Conservation (phyloP, 2,797 vertebrate genomes). For the Eulemur albifrons region DNA sequence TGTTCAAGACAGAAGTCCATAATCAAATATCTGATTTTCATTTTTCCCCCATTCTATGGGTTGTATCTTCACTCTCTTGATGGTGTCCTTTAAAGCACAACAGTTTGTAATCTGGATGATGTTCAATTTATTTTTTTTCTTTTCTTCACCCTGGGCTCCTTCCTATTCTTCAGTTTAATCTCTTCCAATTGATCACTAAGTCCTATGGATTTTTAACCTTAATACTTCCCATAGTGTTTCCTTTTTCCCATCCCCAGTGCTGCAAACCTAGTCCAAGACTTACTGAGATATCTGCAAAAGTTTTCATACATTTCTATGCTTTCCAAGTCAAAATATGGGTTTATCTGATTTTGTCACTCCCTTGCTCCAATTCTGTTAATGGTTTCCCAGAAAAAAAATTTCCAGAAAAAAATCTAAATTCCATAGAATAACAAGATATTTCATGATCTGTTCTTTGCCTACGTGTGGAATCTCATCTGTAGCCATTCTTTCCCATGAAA, state of each 20-base stretch:
- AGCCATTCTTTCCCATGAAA: neutral
- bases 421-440: neutral
- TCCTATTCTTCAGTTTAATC: neutral
- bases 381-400: neutral
- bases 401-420: neutral
- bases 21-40: too few relatives aligned
- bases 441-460: neutral
- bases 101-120: too few relatives aligned
- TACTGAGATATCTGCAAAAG: neutral
- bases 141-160: neutral
- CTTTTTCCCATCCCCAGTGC: neutral
- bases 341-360: neutral
- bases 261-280: neutral
- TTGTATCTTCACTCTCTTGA: too few relatives aligned
- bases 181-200: neutral
- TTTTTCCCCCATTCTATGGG: too few relatives aligned
- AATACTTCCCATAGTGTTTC: neutral
- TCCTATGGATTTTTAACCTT: neutral
- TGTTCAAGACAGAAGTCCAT: too few relatives aligned
- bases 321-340: neutral
- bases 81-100: too few relatives aligned
- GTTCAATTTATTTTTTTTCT: too few relatives aligned
- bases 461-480: neutral
- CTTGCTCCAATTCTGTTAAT: neutral
- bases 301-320: neutral